phyloP scores from a whole-genome alignment of 2,797 vertebrate species.

The Kryptopterus vitreolus region DNA sequence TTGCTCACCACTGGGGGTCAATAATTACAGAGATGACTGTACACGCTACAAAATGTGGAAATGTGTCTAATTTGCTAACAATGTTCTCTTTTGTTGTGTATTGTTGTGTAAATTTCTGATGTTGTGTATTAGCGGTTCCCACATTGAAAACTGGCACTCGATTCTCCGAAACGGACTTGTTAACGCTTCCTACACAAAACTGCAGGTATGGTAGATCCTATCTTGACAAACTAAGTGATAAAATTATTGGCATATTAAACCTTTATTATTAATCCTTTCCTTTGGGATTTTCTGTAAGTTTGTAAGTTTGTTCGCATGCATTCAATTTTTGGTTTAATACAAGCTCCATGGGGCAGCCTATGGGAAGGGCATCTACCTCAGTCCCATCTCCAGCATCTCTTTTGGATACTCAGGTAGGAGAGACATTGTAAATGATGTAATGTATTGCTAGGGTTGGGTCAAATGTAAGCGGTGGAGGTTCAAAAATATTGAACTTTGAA shows the following conservation, averaged over 20 bases:
- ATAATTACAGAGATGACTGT: background rate
- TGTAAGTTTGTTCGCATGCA: constrained; percentile 1
- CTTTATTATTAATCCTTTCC: too few species aligned
- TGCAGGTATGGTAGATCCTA: constrained; percentile 81
- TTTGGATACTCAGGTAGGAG: constrained; percentile 97
- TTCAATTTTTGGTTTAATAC: constrained; percentile 70
- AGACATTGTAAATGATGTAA: constrained; percentile 8
- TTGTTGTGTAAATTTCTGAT: too few species aligned
- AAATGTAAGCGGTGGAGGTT: background rate
- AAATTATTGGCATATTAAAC: background rate
- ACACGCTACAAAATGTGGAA: background rate
- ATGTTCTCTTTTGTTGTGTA: too few species aligned
- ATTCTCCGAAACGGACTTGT: constrained; percentile 94
- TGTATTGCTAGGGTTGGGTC: background rate
- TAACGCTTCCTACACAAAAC: constrained; percentile 93
- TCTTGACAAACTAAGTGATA: background rate
- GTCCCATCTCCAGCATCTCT: constrained; percentile 95
- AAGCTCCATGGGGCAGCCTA: constrained; percentile 97
- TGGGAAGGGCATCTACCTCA: constrained; percentile 98
- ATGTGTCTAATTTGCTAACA: too few species aligned
- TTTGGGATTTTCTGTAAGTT: background rate
- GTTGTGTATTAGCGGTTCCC: constrained; percentile 66
- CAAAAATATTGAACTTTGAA: background rate
- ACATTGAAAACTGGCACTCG: constrained; percentile 99
- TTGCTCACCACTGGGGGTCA: background rate